A percentile compares a stretch with the other conserved stretches of the same genome.
Evolutionary conservation across 2,113 vertebrate genomes (phyloP).

Genomic region (Pogona vitticeps): DNA sequence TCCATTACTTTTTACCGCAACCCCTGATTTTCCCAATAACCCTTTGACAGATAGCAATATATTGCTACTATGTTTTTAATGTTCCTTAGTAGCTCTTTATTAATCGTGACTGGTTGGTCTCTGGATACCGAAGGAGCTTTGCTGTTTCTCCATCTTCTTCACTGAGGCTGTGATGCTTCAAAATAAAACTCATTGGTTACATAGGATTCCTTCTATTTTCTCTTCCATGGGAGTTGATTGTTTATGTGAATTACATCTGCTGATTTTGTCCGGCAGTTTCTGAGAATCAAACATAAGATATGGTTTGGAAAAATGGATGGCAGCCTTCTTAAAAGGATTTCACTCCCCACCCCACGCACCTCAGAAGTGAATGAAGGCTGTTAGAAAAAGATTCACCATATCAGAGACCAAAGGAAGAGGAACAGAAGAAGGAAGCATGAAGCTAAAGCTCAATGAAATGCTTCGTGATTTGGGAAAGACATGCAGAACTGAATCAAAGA

Average conservation of each 20-base stretch:
- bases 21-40: constrained; percentile 39
- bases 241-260: not conserved
- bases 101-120: constrained; percentile 48
- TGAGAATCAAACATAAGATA: not conserved
- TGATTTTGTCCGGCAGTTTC: not conserved
- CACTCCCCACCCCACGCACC: not conserved
- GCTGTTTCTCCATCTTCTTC: not conserved
- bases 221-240: not conserved
- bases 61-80: fast-evolving
- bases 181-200: not conserved
- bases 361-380: not conserved
- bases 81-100: constrained; percentile 32
- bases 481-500: not conserved
- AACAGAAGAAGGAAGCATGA: not conserved
- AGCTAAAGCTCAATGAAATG: fast-evolving
- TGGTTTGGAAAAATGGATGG: not conserved
- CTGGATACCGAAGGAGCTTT: constrained; percentile 28
- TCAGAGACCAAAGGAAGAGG: fast-evolving
- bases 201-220: constrained; percentile 9
- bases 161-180: not conserved
- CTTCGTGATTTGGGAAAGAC: not conserved
- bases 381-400: not conserved
- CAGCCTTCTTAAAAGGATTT: not conserved
- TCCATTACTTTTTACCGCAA: not conserved
- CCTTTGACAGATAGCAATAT: constrained; percentile 16